Evolutionary conservation across 2,888 invertebrate genomes (phyloP), one percentile per base, ranked within the genome.

Genomic region (Linnaemya tessellans): DNA sequence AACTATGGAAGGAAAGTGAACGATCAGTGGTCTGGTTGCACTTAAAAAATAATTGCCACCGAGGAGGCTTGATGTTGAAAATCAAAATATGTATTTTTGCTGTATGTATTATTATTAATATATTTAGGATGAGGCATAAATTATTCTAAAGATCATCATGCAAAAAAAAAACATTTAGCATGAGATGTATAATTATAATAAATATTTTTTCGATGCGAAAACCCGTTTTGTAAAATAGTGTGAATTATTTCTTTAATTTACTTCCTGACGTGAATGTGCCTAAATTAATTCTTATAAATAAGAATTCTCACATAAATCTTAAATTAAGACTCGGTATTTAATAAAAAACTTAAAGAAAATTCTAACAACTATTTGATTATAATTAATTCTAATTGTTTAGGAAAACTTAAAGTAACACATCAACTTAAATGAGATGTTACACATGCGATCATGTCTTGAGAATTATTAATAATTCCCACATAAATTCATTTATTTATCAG

Each of bases 291-390:
- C 38, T 54, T 25, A 0, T 22, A 49, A 46, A 49, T 18, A 1
- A 7, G n/a, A 67, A 58, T 51, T 80, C 80, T 73, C 80, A 80
- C 58, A 80, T 80, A 80, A 75, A 75, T 81, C 67, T 60, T 68
- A 5, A 11, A 51, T 22, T 54, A 22, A 75, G 41, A 75, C 11
- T 11, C 3, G 30, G 30, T 30, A 30, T 13, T 46, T 20, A 54
- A 35, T 3, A 46, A 0, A 46, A 56, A 51, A n/a, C n/a, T n/a
- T n/a, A n/a, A n/a, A n/a, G n/a, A n/a, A 43, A 18, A 35, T 8
- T 4, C 13, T 51, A 49, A 65, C 43, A 60, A 67, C 25, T 65
- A 41, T 22, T 1, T 43, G 9, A 58, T 1, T 18, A 51, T 35
- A 74, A 81, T 75, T 81, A 54, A 75, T 81, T 62, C 41, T 54